Conservation (phyloP, 1,140 invertebrate species). For the Wasmannia auropunctata region DNA sequence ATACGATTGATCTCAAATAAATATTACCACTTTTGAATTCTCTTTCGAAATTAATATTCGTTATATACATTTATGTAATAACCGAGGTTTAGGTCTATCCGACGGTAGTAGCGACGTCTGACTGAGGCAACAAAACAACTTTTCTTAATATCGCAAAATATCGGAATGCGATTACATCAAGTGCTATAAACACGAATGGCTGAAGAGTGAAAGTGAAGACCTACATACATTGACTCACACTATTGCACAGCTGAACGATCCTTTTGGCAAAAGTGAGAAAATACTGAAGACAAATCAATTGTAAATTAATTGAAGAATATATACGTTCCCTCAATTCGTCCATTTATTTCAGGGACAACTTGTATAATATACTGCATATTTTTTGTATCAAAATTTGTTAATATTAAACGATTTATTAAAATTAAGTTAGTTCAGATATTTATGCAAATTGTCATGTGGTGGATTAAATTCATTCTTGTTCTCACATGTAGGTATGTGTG, state of each 20-base stretch:
- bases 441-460: background rate
- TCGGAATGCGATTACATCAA: conserved; percentile 44
- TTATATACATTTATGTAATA: background rate
- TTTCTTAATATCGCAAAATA: conserved; percentile 31
- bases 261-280: background rate
- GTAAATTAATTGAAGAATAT: background rate
- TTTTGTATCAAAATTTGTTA: conserved; percentile 22
- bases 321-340: background rate
- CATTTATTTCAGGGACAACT: conserved; percentile 10
- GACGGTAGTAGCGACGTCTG: background rate
- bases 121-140: background rate
- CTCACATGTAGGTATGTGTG: background rate
- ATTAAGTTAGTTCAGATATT: background rate
- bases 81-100: too few species aligned
- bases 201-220: conserved; percentile 38
- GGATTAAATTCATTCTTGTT: background rate
- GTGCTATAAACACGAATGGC: background rate
- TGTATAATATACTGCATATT: conserved; percentile 23
- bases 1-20: background rate
- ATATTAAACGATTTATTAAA: conserved; percentile 24
- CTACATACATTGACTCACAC: background rate
- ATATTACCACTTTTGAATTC: background rate
- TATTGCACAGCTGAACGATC: background rate
- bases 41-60: background rate
- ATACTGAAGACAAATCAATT: background rate